Conservation (phyloP, 2,113 vertebrate species). For the Bufo bufo region DNA sequence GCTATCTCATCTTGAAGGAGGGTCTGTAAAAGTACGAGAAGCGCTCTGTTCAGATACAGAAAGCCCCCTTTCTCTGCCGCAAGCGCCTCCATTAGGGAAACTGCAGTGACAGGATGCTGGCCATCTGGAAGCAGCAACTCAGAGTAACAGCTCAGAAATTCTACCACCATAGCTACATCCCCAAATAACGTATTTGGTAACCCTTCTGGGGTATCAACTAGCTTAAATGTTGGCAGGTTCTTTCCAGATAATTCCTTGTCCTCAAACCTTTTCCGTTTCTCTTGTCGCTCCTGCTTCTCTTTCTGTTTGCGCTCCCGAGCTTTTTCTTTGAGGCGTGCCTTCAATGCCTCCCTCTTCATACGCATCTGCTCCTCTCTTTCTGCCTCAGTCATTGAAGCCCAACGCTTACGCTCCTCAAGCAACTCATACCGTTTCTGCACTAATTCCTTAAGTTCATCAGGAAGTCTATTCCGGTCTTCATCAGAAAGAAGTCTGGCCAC, state of each 20-base stretch:
- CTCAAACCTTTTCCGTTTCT: conserved; percentile 88
- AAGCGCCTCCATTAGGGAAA: conserved; percentile 90
- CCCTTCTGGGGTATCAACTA: conserved; percentile 94
- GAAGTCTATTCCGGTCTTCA: conserved; percentile 88
- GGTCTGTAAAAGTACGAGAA: conserved; percentile 93
- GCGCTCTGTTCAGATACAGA: conserved; percentile 88
- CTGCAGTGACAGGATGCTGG: conserved; percentile 89
- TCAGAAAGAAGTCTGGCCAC: conserved; percentile 85
- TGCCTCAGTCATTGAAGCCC: conserved; percentile 92
- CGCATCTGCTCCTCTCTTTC: conserved; percentile 86
- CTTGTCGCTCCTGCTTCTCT: conserved; percentile 85
- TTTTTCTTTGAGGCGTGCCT: conserved; percentile 86
- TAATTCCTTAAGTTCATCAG: conserved; percentile 83
- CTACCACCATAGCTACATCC: conserved; percentile 91
- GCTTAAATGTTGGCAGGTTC: conserved; percentile 81
- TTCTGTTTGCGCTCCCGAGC: conserved; percentile 89
- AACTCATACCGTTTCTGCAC: conserved; percentile 93
- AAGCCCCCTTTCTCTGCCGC: conserved; percentile 88
- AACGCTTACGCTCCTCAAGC: conserved; percentile 87
- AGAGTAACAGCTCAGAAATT: conserved; percentile 91
- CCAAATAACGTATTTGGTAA: conserved; percentile 94
- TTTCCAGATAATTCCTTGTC: conserved; percentile 89
- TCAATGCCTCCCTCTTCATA: conserved; percentile 86
- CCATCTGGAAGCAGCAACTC: conserved; percentile 90
- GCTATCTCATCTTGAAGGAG: conserved; percentile 95